Evolutionary conservation across 2,113 vertebrate species (phyloP).

Genomic region (Narcine bancroftii): DNA sequence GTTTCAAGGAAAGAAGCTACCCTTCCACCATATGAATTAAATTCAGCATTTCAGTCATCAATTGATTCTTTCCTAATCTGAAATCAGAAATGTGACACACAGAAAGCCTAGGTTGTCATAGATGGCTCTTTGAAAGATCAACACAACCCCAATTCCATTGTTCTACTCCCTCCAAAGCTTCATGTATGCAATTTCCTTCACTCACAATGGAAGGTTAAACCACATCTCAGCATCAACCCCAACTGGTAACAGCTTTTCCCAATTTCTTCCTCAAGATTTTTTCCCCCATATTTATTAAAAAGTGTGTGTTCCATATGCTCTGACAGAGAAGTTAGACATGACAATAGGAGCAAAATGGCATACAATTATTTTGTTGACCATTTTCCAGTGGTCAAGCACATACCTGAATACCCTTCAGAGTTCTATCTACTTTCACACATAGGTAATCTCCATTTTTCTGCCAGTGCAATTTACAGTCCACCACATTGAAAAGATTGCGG

Average conservation of each 20-base stretch:
- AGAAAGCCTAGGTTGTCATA: neutral
- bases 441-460: constrained; percentile 95
- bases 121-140: neutral
- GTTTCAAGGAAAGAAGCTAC: neutral
- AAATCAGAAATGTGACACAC: neutral
- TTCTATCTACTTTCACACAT: constrained; percentile 94
- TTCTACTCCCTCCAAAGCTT: neutral
- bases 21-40: neutral
- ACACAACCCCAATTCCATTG: neutral
- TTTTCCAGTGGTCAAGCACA: neutral
- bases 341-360: neutral
- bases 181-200: neutral
- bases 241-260: neutral
- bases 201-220: neutral
- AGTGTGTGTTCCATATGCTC: neutral
- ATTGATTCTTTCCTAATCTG: neutral
- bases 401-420: constrained; percentile 91
- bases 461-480: constrained; percentile 97
- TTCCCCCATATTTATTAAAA: neutral
- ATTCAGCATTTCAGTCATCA: neutral
- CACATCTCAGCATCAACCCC: neutral
- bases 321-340: neutral
- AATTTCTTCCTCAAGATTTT: neutral
- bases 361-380: neutral
- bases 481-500: constrained; percentile 90